These are phyloP conservation scores for Poeciliopsis occidentalis DNA, from an alignment of 2,113 vertebrate genomes.

Conservation along the genomic window DNA sequence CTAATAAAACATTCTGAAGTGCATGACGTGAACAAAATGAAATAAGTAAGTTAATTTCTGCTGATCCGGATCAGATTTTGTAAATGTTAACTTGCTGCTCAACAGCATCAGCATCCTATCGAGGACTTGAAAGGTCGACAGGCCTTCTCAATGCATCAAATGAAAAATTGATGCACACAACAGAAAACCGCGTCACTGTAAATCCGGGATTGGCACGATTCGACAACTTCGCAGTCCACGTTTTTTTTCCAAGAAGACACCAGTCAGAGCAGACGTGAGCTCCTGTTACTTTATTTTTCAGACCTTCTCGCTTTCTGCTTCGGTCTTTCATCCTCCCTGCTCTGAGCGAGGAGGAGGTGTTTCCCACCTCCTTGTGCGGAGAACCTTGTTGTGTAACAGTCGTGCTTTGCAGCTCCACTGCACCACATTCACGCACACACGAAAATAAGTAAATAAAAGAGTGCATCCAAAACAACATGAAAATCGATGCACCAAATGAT, in stretches of 20 bases:
- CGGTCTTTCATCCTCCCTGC: neutral
- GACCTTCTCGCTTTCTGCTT: neutral
- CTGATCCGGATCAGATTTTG: neutral
- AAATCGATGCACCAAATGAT: neutral
- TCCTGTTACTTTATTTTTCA: neutral
- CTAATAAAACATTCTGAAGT: neutral
- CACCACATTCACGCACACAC: slow-evolving; percentile 44
- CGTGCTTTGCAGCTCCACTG: slow-evolving; percentile 33
- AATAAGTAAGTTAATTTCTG: neutral
- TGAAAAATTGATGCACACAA: neutral
- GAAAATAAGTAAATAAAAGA: neutral
- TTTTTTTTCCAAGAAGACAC: neutral
- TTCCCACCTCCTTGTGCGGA: slow-evolving; percentile 30
- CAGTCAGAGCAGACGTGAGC: neutral
- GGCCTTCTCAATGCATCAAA: neutral
- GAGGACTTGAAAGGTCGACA: slow-evolving; percentile 4
- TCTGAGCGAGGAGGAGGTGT: slow-evolving; percentile 34
- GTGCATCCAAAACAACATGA: slow-evolving; percentile 1
- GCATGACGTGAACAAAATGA: neutral
- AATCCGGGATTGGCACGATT: neutral
- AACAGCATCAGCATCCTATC: neutral
- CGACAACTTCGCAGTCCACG: neutral
- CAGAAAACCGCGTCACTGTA: neutral
- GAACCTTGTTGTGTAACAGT: slow-evolving; percentile 56
- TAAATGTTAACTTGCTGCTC: neutral